phyloP scores from a whole-genome alignment of 2,888 invertebrate species.

The Plutella xylostella region DNA sequence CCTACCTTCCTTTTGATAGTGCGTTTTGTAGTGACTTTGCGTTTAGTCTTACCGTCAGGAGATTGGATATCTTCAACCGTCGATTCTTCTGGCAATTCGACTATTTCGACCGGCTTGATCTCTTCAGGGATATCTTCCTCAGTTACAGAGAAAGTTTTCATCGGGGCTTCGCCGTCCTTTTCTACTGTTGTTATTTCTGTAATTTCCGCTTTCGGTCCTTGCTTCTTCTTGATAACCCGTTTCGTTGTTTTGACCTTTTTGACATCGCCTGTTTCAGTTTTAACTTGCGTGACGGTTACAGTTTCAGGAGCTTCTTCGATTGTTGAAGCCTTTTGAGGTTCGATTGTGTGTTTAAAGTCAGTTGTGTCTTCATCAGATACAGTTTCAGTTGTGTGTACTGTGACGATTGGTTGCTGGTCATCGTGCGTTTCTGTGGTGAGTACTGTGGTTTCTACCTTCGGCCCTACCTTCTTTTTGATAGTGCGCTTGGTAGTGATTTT shows the following conservation, averaged over 20 bases:
- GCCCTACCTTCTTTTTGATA: conserved; percentile 27
- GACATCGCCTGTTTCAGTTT: conserved; percentile 22
- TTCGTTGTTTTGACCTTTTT: conserved; percentile 14
- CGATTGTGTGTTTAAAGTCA: conserved; percentile 7
- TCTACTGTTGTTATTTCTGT: conserved; percentile 26
- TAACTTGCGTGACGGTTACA: conserved; percentile 34
- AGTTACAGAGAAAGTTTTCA: conserved; percentile 31
- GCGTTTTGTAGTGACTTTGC: conserved; percentile 31
- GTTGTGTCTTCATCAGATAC: conserved; percentile 6
- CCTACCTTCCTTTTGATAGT: conserved; percentile 41
- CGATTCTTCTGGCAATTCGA: conserved; percentile 28
- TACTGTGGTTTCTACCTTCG: conserved; percentile 32
- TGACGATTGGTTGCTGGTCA: conserved; percentile 20
- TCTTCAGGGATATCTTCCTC: conserved; percentile 22
- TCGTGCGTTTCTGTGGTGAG: conserved; percentile 27
- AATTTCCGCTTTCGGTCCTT: conserved; percentile 25
- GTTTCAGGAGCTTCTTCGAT: conserved; percentile 33
- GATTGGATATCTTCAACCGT: conserved; percentile 9
- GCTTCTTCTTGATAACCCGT: conserved; percentile 28
- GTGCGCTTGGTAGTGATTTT: conserved; percentile 25
- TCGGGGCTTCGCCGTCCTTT: conserved; percentile 34
- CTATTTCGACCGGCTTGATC: conserved; percentile 5
- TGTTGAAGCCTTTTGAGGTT: conserved; percentile 21
- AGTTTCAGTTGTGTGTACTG: conserved; percentile 18
- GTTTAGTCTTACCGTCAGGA: conserved; percentile 17